Conservation (phyloP, 2,888 invertebrate species). For the Caenorhabditis imperialis region DNA sequence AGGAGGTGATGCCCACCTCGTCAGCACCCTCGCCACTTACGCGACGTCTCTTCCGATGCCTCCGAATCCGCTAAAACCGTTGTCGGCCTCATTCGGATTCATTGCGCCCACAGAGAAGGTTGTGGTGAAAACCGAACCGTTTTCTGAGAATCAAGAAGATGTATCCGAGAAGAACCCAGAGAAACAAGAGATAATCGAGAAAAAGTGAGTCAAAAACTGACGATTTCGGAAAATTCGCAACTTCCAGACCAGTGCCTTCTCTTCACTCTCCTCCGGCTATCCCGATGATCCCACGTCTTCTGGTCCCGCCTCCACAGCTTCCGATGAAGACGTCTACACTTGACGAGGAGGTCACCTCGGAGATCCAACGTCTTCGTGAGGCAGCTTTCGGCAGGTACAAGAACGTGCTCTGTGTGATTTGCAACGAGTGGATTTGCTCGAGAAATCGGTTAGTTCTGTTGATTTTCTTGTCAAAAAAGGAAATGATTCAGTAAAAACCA, state of each 20-base stretch:
- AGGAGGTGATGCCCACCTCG: conserved; percentile 25
- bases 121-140: too few species aligned
- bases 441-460: conserved; percentile 37
- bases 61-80: conserved; percentile 25
- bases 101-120: too few species aligned
- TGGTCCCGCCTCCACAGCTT: background rate
- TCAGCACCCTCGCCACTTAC: conserved; percentile 21
- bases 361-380: conserved; percentile 45
- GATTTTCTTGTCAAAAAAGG: background rate
- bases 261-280: background rate
- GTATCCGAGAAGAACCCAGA: too few species aligned
- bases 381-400: conserved; percentile 38
- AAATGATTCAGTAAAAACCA: conserved; percentile 33
- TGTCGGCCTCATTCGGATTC: too few species aligned
- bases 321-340: too few species aligned
- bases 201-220: too few species aligned
- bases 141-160: too few species aligned
- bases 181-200: too few species aligned
- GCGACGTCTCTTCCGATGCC: conserved; percentile 29
- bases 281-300: background rate
- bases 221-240: too few species aligned
- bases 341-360: conserved; percentile 19
- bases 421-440: conserved; percentile 53
- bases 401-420: conserved; percentile 51
- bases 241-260: conserved; percentile 3